Evolutionary conservation across 2,797 vertebrate genomes (phyloP), one percentile per base, ranked within the genome.

Genomic region (Bovichtus diacanthus): DNA sequence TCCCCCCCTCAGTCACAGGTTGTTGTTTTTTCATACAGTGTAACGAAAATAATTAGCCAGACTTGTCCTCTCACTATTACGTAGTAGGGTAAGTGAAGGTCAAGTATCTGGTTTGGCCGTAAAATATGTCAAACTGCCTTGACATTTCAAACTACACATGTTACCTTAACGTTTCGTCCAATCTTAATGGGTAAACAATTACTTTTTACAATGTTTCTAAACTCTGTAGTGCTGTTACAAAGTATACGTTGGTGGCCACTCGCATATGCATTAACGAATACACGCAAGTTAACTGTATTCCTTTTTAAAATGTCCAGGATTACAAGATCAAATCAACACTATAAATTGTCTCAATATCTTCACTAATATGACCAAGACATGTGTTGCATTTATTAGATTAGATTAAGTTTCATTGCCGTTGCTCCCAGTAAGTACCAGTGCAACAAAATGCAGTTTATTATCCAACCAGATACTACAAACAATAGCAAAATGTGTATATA

Each of bases 1-100:
- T 10, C 23, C n/a, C n/a, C n/a, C n/a, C n/a, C n/a, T 23, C 13
- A n/a, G 25, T 9, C 8, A 3, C 13, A 2, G 5, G 4, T 4
- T 23, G 6, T 67, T 36, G 56, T 55, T 64, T 21, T 39, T 23
- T 4, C 15, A 25, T 7, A 27, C 27, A 66, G 38, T 13, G 15
- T 25, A 38, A 54, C 15, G 13, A 31, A 16, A 9, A 3, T 7
- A 55, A 41, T 71, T 53, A 27, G n/a, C 19, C 31, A 19, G 15
- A 36, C 47, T 46, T 44, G 13, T 3, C 23, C 16, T 44, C 5
- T 49, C 47, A 38, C 49, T 49, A 46, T 13, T 23, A 58, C 19
- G 38, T n/a, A 55, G 36, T n/a, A 55, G 36, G 62, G 18, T 36
- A 53, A 23, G 41, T 83, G 78, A 88, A 87, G 83, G 83, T 87